A percentile compares a stretch with the other conserved stretches of the same genome.
Conservation (phyloP, 2,888 invertebrate genomes). For the Meteorus cinctellus region DNA sequence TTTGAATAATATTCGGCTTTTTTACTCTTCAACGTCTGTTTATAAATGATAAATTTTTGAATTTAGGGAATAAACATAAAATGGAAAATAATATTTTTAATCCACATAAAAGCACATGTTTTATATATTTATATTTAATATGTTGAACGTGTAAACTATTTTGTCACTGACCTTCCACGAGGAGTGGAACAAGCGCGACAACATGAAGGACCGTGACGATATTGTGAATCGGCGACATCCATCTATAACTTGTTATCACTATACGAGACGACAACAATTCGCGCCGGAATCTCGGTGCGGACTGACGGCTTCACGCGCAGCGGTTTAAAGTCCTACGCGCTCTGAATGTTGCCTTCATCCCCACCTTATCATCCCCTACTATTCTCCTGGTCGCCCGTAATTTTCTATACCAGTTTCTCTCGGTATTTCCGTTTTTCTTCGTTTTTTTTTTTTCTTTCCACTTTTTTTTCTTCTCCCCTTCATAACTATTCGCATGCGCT, state of each 20-base stretch:
- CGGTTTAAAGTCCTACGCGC: slow-evolving; percentile 42
- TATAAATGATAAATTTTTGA: no score
- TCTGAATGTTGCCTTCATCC: slow-evolving; percentile 29
- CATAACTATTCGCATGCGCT: slow-evolving; percentile 67
- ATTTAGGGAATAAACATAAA: no score
- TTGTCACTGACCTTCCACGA: slow-evolving; percentile 68
- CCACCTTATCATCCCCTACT: background rate
- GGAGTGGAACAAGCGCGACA: slow-evolving; percentile 60
- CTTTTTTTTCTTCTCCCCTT: background rate
- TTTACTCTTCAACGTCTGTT: no score
- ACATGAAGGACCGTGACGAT: slow-evolving; percentile 63
- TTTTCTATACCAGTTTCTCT: slow-evolving; percentile 5
- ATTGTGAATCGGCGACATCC: slow-evolving; percentile 70
- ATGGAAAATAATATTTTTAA: background rate
- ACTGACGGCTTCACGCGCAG: slow-evolving; percentile 56
- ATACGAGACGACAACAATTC: slow-evolving; percentile 65
- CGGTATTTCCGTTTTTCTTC: background rate
- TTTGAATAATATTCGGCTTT: no score
- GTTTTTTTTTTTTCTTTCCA: background rate
- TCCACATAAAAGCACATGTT: background rate
- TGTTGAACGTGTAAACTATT: slow-evolving; percentile 42
- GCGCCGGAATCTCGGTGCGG: slow-evolving; percentile 70
- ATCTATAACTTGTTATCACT: slow-evolving; percentile 69
- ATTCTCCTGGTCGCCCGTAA: background rate
- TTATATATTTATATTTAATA: background rate